Percentiles rank a stretch among this genome's conserved stretches.
These are phyloP conservation scores for zebrafish (Danio rerio) DNA, from an alignment of 2,113 vertebrate genomes.

Conservation along the genomic window GRCz12tu NC_133182.1:39561001-39561500, in stretches of 20 bases:
- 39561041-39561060: background rate
- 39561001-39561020: conserved; percentile 16
- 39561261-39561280: background rate
- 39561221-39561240: conserved; percentile 87
- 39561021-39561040: conserved; percentile 32
- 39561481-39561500: conserved; percentile 41
- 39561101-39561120: conserved; percentile 1
- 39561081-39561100: conserved; percentile 11
- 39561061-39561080: conserved; percentile 31
- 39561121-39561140: conserved; percentile 15
- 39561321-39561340: background rate
- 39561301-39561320: background rate
- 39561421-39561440: conserved; percentile 36
- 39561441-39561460: conserved; percentile 40
- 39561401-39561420: conserved; percentile 45
- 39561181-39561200: conserved; percentile 86
- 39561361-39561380: background rate
- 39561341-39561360: background rate
- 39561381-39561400: background rate
- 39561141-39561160: conserved; percentile 81
- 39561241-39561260: conserved; percentile 48
- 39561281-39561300: background rate
- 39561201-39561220: conserved; percentile 86
- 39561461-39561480: conserved; percentile 37
- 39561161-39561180: conserved; percentile 88